Evolutionary conservation across 2,888 invertebrate species (phyloP), one percentile per base, ranked within the genome.

Genomic region (Drosophila siamana): DNA sequence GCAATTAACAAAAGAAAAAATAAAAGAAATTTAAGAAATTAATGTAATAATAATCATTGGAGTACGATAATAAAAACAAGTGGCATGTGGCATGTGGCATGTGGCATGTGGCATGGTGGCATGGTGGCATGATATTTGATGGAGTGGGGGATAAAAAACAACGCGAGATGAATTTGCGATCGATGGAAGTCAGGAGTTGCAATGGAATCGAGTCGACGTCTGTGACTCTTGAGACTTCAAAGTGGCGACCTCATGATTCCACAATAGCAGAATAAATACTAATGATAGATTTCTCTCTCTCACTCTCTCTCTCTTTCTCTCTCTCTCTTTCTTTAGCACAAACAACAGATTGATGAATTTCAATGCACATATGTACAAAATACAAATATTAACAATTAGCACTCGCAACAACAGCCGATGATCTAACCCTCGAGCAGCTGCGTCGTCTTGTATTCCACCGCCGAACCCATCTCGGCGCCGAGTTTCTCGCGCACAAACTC

Each of bases 401-500:
- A 56, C 26, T 30, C 56, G 44, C 19, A 24, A 15, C 8, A 11
- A 8, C 5, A 26, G 1, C 15, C 5, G 19, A n/a, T 11, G 15
- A 19, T 30, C 55, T 71, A 90, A 26, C 73, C 83, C 69, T 83
- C 74, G 15, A 89, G 71, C 59, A 91, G 69, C 74, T 89, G 85
- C 55, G 89, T 79, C 43, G 91, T 84, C 63, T 90, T 90, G 66
- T 80, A 91, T 59, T 90, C 89, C 41, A 84, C 77, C 8, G 86
- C 82, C 0, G 84, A 78, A 7, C 90, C 85, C 70, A 77, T 85
- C 48, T 90, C 84, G 28, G 91, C 90, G n/a, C 89, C 90, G 6
- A 90, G 74, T 41, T 90, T 90, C n/a, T 89, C 89, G 2, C 79
- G 59, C n/a, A 90, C 90, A 56, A 74, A 89, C 13, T 82, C 81